Conservation (phyloP, 2,888 invertebrate species). For the Elysia crispata region DNA sequence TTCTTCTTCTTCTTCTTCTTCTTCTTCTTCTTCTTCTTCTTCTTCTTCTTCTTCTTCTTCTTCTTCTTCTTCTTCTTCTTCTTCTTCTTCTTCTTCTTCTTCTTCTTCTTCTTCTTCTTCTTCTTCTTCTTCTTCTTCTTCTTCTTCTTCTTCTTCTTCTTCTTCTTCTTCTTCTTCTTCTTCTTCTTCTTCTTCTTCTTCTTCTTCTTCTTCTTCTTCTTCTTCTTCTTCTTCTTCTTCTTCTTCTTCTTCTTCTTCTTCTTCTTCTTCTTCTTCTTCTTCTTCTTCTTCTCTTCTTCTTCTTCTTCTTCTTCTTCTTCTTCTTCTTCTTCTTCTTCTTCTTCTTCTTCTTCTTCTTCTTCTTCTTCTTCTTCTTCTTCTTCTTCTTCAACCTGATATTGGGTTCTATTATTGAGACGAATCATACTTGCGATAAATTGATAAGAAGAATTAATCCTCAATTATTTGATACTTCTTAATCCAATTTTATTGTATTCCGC, state of each 20-base stretch:
- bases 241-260: conserved; percentile 3
- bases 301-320: too few species aligned
- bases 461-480: too few species aligned
- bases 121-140: background rate
- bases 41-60: background rate
- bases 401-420: too few species aligned
- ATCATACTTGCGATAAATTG: too few species aligned
- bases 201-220: background rate
- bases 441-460: too few species aligned
- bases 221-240: conserved; percentile 3
- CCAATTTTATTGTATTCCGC: too few species aligned
- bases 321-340: too few species aligned
- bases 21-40: background rate
- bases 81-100: background rate
- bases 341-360: too few species aligned
- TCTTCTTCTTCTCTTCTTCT: too few species aligned
- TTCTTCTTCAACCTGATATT: too few species aligned
- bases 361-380: too few species aligned
- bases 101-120: background rate
- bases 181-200: background rate
- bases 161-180: background rate
- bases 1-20: background rate
- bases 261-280: background rate
- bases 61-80: background rate
- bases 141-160: background rate